phyloP scores from a whole-genome alignment of 1,140 invertebrate species.

The Pinna nobilis region DNA sequence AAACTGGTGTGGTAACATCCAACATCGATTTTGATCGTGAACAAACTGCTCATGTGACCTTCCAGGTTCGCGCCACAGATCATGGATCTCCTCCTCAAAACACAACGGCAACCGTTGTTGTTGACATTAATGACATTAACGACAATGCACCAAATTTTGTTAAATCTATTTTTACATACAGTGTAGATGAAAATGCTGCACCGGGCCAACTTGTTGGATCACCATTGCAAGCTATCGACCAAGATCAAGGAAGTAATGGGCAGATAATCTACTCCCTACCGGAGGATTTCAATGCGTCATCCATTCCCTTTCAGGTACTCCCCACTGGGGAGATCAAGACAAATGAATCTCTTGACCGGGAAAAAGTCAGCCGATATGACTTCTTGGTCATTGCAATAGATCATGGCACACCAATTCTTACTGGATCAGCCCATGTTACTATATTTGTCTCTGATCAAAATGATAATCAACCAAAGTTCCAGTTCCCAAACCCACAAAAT shows the following conservation, averaged over 20 bases:
- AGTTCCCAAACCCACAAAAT: constrained; percentile 48
- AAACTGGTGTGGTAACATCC: constrained; percentile 44
- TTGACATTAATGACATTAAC: constrained; percentile 79
- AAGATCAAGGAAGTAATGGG: constrained; percentile 63
- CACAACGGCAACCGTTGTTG: constrained; percentile 84
- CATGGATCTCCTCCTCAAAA: constrained; percentile 46
- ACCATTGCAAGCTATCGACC: constrained; percentile 53
- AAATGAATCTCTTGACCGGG: constrained; percentile 76
- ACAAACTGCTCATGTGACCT: constrained; percentile 29
- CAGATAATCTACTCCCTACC: constrained; percentile 78
- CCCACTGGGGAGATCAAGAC: constrained; percentile 46
- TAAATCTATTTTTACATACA: constrained; percentile 43
- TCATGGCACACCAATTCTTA: constrained; percentile 79
- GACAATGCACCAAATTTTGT: constrained; percentile 58
- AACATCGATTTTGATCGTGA: constrained; percentile 47
- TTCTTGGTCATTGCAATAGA: constrained; percentile 81
- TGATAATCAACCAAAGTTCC: constrained; percentile 86
- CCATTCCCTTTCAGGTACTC: constrained; percentile 39
- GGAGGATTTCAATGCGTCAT: constrained; percentile 43
- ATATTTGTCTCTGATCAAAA: constrained; percentile 87
- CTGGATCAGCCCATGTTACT: constrained; percentile 83
- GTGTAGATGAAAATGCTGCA: constrained; percentile 39
- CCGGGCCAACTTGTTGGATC: constrained; percentile 38
- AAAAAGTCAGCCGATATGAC: constrained; percentile 75
- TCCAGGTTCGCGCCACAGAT: constrained; percentile 77